Percentiles rank a stretch among this genome's conserved stretches.
phyloP scores from a whole-genome alignment of 2,797 vertebrate species.

The Sus cebifrons region DNA sequence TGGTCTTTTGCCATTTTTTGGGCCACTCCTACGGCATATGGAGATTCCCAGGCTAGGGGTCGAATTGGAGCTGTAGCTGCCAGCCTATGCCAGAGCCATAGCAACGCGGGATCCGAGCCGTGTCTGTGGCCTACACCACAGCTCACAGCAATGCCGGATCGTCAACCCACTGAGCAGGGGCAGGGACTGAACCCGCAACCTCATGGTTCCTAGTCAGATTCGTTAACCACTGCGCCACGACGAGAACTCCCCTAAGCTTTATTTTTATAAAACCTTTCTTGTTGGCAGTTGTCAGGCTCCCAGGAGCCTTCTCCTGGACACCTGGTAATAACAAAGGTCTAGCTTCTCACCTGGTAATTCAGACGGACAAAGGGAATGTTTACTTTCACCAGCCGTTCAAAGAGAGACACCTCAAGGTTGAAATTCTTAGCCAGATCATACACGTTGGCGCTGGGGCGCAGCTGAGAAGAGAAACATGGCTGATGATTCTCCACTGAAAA shows the following conservation, averaged over 20 bases:
- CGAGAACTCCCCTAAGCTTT: neutral
- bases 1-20: no score
- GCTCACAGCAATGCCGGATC: no score
- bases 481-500: conserved; percentile 50
- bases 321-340: neutral
- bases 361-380: conserved; percentile 95
- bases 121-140: no score
- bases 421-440: conserved; percentile 97
- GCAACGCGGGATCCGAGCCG: no score
- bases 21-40: no score
- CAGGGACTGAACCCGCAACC: no score
- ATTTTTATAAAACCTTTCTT: conserved; percentile 42
- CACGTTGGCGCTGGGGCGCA: conserved; percentile 96
- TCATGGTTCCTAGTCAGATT: no score
- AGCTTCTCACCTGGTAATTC: conserved; percentile 95
- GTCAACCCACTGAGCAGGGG: no score
- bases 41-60: no score
- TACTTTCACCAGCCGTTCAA: conserved; percentile 96
- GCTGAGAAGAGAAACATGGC: conserved; percentile 89
- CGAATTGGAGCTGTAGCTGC: no score
- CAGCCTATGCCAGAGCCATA: no score
- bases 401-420: conserved; percentile 97
- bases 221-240: no score
- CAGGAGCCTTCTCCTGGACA: conserved; percentile 20
- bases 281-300: neutral